phyloP scores from a whole-genome alignment of 2,797 vertebrate species.

The Poecilia gillii region DNA sequence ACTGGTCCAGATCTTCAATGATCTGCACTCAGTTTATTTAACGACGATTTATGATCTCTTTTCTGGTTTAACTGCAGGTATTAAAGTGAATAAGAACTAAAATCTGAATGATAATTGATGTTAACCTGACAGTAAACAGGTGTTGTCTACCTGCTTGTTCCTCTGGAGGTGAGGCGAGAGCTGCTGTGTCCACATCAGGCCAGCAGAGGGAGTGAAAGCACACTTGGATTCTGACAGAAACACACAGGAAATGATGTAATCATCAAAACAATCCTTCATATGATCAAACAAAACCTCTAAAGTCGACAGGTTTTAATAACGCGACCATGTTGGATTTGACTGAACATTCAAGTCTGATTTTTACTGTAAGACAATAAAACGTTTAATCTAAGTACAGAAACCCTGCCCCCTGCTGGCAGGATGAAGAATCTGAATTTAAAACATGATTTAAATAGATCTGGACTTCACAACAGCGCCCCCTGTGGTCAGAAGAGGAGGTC shows the following conservation, averaged over 20 bases:
- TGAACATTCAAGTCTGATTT: background rate
- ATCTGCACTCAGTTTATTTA: background rate
- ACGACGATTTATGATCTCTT: background rate
- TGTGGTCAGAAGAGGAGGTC: constrained; percentile 15
- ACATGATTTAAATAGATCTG: background rate
- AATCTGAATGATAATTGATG: background rate
- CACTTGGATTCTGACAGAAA: constrained; percentile 43
- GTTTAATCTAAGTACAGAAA: background rate
- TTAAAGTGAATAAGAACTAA: background rate
- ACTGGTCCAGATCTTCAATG: background rate
- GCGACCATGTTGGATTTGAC: background rate
- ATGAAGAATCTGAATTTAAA: too few species aligned
- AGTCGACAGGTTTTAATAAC: background rate
- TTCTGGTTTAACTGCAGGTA: background rate
- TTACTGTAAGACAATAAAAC: background rate
- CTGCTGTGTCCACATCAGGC: constrained; percentile 77
- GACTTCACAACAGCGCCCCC: constrained; percentile 1
- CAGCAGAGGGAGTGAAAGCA: constrained; percentile 34
- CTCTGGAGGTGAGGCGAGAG: constrained; percentile 90
- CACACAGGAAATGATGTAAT: background rate
- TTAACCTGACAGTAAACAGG: background rate
- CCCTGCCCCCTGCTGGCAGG: background rate
- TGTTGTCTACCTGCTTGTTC: constrained; percentile 89
- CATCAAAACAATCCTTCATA: background rate
- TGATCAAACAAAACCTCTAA: background rate